Evolutionary conservation across 2,888 invertebrate species (phyloP), one percentile per base, ranked within the genome.

Genomic region (Mactromeris polynyma): DNA sequence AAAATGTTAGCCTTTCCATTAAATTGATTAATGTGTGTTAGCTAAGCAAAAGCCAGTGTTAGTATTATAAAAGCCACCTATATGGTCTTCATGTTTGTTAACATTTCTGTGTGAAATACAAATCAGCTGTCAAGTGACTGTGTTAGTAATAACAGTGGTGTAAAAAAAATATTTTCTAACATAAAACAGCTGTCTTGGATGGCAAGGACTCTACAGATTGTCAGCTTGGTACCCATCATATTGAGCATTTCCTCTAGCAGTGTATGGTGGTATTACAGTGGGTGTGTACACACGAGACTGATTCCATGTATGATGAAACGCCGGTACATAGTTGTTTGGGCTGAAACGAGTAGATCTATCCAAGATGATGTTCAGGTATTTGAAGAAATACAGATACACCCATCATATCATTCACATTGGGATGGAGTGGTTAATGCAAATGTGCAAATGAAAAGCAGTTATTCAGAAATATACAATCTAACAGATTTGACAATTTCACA

Each of bases 281-380:
- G 58, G 38, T 31, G 38, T 11, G 78, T 86, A 81, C 38, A 81
- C 64, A 51, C 78, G 77, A 17, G 79, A 58, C 83, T 77, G 78
- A 80, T 91, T 83, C 82, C 82, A 87, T 31, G 77, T 38, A 51
- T 89, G 89, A 77, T 91, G 91, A 46, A 86, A 89, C 38, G 91
- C 89, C 51, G 91, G 91, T 21, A 89, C 91, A 85, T 86, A 91
- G 64, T 86, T 89, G 64, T 79, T 87, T 26, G 91, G 91, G 77
- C 91, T 91, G 89, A 85, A 91, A 90, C 36, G 21, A 31, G 31
- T 21, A 73, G n/a, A 36, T 73, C 73, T 73, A 14, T 73, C 73
- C 69, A 58, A n/a, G n/a, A n/a, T n/a, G n/a, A n/a, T 46, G 46
- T 46, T 46, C 4, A 26, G 26, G 58, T 64, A 64, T 64, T 26